Percentiles rank a stretch among this genome's conserved stretches.
Evolutionary conservation across 1,140 invertebrate genomes (phyloP).

Genomic region (Formica exsecta): DNA sequence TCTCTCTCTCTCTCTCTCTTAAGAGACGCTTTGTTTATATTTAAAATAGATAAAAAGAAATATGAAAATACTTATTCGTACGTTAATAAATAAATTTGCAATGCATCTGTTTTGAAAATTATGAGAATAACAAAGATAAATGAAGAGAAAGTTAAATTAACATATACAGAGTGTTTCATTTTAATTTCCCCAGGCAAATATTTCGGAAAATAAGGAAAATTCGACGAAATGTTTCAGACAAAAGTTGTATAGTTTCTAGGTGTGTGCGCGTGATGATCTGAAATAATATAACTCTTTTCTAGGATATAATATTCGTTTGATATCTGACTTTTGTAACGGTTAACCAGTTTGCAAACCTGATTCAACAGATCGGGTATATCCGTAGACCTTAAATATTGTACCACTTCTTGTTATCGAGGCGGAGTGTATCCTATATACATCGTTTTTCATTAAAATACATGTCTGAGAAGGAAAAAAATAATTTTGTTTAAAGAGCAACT

Average conservation of each 20-base stretch:
- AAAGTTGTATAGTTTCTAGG: no score
- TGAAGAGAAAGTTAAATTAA: background rate
- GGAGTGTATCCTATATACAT: background rate
- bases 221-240: no score
- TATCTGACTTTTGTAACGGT: constrained; percentile 5
- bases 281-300: background rate
- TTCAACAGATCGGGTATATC: constrained; percentile 18
- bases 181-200: no score
- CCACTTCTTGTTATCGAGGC: background rate
- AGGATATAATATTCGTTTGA: background rate
- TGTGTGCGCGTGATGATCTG: background rate
- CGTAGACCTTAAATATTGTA: constrained; percentile 54
- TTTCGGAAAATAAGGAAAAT: no score
- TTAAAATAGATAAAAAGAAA: background rate
- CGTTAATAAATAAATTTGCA: background rate
- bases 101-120: background rate
- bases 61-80: background rate
- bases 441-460: background rate
- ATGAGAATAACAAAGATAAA: background rate
- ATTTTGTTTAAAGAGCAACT: background rate
- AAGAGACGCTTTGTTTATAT: background rate
- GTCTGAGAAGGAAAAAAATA: background rate
- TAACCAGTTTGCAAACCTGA: constrained; percentile 51
- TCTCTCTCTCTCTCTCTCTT: no score
- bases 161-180: no score